A percentile compares a stretch with the other conserved stretches of the same genome.
phyloP scores from a whole-genome alignment of 1,140 invertebrate species.

The Aleiodes sp. region DNA sequence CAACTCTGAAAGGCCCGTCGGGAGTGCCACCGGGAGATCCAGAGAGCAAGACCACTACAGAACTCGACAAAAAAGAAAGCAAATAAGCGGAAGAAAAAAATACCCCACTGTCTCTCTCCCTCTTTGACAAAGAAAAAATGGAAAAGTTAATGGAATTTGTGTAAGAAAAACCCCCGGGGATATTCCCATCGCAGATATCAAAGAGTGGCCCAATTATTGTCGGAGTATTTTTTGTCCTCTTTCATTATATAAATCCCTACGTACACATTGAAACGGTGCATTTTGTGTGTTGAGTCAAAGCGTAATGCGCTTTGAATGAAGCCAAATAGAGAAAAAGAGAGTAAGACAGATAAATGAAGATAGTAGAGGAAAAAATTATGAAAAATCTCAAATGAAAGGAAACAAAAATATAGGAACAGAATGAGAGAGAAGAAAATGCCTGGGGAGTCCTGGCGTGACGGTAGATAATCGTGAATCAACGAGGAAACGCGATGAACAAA shows the following conservation, averaged over 20 bases:
- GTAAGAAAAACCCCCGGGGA: slow-evolving; percentile 8
- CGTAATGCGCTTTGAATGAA: slow-evolving; percentile 1
- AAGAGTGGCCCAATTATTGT: slow-evolving; percentile 16
- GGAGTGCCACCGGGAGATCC: neutral
- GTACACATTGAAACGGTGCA: neutral
- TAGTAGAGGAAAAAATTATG: neutral
- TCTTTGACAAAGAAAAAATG: neutral
- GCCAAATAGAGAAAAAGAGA: neutral
- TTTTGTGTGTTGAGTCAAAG: neutral
- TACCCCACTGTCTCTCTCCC: too few relatives aligned
- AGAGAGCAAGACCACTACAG: neutral
- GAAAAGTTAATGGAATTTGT: slow-evolving; percentile 18
- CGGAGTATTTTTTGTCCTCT: neutral
- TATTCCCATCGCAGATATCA: slow-evolving; percentile 14
- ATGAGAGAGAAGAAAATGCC: slow-evolving; percentile 10
- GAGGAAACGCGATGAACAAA: slow-evolving; percentile 25
- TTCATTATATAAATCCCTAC: neutral
- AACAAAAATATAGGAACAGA: neutral
- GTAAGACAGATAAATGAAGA: neutral
- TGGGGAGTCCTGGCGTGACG: slow-evolving; percentile 11
- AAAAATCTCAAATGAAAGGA: neutral
- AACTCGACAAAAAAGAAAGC: neutral
- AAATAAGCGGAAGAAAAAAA: neutral
- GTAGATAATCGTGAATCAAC: slow-evolving; percentile 14
- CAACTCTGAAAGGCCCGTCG: neutral